Conservation (phyloP, 2,113 vertebrate species). For the Microtus pennsylvanicus region DNA sequence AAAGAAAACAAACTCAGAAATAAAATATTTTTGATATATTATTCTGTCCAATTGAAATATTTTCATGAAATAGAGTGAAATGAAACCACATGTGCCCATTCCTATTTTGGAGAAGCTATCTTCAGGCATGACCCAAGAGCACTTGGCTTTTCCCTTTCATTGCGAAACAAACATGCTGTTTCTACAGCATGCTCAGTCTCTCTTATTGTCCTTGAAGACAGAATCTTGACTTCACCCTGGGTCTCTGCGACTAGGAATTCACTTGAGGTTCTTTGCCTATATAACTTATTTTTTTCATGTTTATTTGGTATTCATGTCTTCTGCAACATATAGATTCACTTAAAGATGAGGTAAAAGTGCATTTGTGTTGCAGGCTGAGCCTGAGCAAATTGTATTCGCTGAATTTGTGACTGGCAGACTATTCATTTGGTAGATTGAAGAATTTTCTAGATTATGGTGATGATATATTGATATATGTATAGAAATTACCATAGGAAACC, state of each 20-base stretch:
- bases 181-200: not conserved
- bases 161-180: slow-evolving; percentile 53
- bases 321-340: not conserved
- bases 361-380: not conserved
- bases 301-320: not conserved
- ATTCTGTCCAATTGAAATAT: slow-evolving; percentile 46
- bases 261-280: not conserved
- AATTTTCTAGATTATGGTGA: not conserved
- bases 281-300: slow-evolving; percentile 46
- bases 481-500: not conserved
- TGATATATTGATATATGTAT: not conserved
- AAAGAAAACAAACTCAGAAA: slow-evolving; percentile 40
- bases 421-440: not conserved
- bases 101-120: slow-evolving; percentile 61
- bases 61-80: slow-evolving; percentile 67
- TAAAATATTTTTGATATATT: not conserved
- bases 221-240: not conserved
- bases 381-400: not conserved
- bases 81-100: slow-evolving; percentile 66
- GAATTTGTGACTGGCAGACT: not conserved
- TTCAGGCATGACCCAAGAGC: not conserved
- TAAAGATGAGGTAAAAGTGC: not conserved
- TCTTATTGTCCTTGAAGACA: slow-evolving; percentile 5
- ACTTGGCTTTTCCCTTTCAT: slow-evolving; percentile 30
- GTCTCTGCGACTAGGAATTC: not conserved